phyloP scores from a whole-genome alignment of 2,797 vertebrate species.

The Tiaroga cobitis region DNA sequence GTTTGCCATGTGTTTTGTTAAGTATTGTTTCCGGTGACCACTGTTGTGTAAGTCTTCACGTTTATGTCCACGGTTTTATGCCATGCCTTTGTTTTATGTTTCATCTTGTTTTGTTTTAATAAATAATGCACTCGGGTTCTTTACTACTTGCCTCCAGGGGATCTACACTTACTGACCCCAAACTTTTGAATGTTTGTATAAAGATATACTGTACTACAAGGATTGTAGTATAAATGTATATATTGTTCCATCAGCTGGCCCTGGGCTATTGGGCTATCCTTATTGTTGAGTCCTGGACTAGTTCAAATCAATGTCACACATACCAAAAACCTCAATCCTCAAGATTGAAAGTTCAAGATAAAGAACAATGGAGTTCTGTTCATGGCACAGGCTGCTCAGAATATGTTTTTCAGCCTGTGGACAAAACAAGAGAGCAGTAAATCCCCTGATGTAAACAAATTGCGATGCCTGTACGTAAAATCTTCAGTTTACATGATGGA shows the following conservation, averaged over 20 bases:
- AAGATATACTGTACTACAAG: background rate
- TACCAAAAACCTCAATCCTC: conserved; percentile 19
- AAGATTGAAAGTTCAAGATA: conserved; percentile 1
- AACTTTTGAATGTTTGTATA: background rate
- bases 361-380: conserved; percentile 31
- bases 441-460: conserved; percentile 30
- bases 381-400: conserved; percentile 1
- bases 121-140: too few relatives aligned
- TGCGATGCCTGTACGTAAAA: background rate
- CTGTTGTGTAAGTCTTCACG: too few relatives aligned
- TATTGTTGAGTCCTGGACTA: background rate
- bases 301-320: background rate
- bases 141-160: too few relatives aligned
- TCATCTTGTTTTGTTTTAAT: too few relatives aligned
- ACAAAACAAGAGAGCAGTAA: conserved; percentile 13
- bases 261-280: background rate
- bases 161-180: background rate
- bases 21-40: too few relatives aligned
- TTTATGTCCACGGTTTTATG: too few relatives aligned
- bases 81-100: too few relatives aligned
- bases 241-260: background rate
- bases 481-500: background rate
- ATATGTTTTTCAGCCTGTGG: conserved; percentile 20
- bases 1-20: too few relatives aligned
- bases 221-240: background rate